phyloP scores from a whole-genome alignment of 1,140 invertebrate genomes.

The Lasioglossum baleicum region DNA sequence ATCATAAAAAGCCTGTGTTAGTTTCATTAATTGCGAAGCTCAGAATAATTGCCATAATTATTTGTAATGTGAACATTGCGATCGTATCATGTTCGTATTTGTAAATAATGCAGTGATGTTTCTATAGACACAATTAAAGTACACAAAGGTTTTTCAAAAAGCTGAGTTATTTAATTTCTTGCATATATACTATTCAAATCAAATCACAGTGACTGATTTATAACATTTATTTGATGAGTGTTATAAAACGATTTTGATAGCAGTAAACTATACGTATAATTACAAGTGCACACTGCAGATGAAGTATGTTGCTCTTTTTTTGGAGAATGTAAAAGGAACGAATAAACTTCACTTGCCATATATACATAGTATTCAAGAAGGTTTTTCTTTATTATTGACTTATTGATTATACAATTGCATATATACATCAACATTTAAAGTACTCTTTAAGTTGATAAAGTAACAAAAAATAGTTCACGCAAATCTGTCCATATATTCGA shows the following conservation, averaged over 20 bases:
- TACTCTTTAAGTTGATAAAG: not conserved
- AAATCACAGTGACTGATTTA: not conserved
- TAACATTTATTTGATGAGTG: not conserved
- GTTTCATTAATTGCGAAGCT: not conserved
- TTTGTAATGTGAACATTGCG: slow-evolving; percentile 21
- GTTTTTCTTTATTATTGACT: not conserved
- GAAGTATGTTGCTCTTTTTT: not conserved
- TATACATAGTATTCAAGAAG: not conserved
- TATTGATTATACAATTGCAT: slow-evolving; percentile 5
- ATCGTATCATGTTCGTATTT: slow-evolving; percentile 12
- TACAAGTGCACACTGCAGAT: not conserved
- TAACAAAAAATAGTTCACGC: not conserved
- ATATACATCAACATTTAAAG: not conserved
- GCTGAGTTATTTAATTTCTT: slow-evolving; percentile 5
- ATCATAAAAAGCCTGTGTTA: slow-evolving; percentile 11
- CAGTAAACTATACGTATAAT: not conserved
- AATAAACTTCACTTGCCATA: too few species aligned
- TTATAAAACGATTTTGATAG: slow-evolving; percentile 6
- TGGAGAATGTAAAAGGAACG: not conserved
- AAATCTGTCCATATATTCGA: not conserved
- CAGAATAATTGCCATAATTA: slow-evolving; percentile 11
- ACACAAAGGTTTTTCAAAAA: slow-evolving; percentile 1
- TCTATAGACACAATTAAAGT: slow-evolving; percentile 21
- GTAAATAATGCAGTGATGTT: slow-evolving; percentile 33
- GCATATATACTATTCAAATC: not conserved